Base-by-base conservation (phyloP, 2,888 invertebrate genomes). In the Machimus rusticus region DNA sequence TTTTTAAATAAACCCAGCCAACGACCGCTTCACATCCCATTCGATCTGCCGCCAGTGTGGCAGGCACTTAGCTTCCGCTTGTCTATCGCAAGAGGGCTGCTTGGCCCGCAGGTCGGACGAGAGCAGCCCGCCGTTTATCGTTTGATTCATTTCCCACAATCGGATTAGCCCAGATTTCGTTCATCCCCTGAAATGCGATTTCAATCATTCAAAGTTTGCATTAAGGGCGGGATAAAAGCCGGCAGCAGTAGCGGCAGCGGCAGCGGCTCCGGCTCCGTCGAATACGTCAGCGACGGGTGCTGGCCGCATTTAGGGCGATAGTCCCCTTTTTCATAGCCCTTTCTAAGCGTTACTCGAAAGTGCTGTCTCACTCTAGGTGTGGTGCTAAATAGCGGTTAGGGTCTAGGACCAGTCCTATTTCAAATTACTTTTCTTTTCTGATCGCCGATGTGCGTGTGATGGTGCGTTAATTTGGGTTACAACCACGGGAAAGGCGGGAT, bases 141-240 rank as follows among this genome's bases (percentile, higher is more conserved):
- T 87, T 88, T 88, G 86, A 87, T 88, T 88, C 85, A 87, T 87
- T 85, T 88, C 87, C 88, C 87, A 81, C 88, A 88, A 88, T 88
- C 88, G 88, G 88, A 88, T 88, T 88, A 88, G 87, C 82, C 55
- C 74, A 76, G 87, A 74, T 86, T 86, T 51, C 28, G 55, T 77
- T 46, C 51, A 74, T 86, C 57, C 82, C 57, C 39, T 66, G 37
- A 82, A 82, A 82, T 86, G 51, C 51, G 86, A 86, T 86, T 86
- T 77, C 86, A 77, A 86, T 86, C 86, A 86, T 86, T 77, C 39
- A 51, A 51, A 74, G 28, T 86, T 74, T 86, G 46, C 34, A 31
- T 74, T 5, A 84, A 74, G 76, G 82, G 82, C 82, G 82, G 57
- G 55, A 31, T 82, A 16, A 51, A 79, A 79, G 82, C 76, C 51